phyloP scores from a whole-genome alignment of 2,113 vertebrate genomes.

The Clupea harengus region DNA sequence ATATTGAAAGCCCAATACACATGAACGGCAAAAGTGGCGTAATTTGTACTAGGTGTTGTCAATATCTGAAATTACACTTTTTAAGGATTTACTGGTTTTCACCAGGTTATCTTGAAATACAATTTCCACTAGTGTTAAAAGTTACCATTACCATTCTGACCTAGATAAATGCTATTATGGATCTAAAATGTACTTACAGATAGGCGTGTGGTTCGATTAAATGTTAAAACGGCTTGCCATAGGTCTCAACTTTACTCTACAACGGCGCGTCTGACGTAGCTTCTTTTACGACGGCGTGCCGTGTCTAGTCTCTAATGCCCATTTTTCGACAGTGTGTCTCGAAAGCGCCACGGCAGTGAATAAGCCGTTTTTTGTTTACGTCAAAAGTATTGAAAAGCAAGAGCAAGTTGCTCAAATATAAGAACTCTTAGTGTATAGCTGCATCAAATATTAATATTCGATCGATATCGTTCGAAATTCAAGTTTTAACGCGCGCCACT shows the following conservation, averaged over 20 bases:
- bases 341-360: slow-evolving; percentile 13
- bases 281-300: slow-evolving; percentile 8
- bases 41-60: too few species aligned
- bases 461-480: neutral
- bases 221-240: too few species aligned
- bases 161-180: too few species aligned
- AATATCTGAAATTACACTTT: too few species aligned
- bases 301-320: slow-evolving; percentile 5
- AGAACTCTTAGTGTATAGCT: neutral
- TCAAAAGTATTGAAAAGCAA: neutral
- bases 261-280: neutral
- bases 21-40: too few species aligned
- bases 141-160: too few species aligned
- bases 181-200: too few species aligned
- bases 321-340: slow-evolving; percentile 12
- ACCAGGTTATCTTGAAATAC: too few species aligned
- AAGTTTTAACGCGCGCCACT: slow-evolving; percentile 10
- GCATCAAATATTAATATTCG: neutral
- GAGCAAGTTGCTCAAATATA: neutral
- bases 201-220: too few species aligned
- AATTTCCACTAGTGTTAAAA: too few species aligned
- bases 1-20: too few species aligned
- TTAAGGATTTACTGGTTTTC: too few species aligned
- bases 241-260: neutral
- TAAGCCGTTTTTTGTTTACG: slow-evolving; percentile 9